Conservation (phyloP, 2,113 vertebrate genomes). For the Ursus arctos region DNA sequence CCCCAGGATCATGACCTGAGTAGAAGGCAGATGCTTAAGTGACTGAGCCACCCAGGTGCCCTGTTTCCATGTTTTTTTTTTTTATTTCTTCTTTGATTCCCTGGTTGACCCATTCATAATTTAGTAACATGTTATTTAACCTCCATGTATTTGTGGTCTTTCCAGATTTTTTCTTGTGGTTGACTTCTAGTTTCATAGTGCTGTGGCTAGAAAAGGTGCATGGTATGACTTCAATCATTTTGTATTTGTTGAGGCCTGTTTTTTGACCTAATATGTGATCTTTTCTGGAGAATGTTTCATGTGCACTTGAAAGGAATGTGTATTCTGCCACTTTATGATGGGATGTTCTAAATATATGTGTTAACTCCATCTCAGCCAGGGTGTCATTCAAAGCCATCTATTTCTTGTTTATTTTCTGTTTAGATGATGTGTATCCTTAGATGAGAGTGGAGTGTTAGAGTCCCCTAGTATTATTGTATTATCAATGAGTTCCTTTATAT, state of each 20-base stretch:
- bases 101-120: not conserved
- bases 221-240: not conserved
- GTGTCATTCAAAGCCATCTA: not conserved
- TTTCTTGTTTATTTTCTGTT: not conserved
- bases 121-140: not conserved
- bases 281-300: not conserved
- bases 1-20: too few species aligned
- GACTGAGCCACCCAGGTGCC: too few species aligned
- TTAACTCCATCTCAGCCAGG: not conserved
- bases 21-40: too few species aligned
- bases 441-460: not conserved
- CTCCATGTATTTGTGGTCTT: not conserved
- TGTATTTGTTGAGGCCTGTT: not conserved
- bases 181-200: not conserved
- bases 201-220: not conserved
- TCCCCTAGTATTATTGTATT: not conserved
- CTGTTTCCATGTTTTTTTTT: not conserved
- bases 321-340: not conserved
- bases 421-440: not conserved
- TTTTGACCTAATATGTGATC: not conserved
- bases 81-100: not conserved
- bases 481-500: not conserved
- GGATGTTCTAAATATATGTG: not conserved
- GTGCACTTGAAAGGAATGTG: not conserved
- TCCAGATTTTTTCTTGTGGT: not conserved